Evolutionary conservation across 1,140 invertebrate genomes (phyloP).

Genomic region (Pseudomyrmex sp.): DNA sequence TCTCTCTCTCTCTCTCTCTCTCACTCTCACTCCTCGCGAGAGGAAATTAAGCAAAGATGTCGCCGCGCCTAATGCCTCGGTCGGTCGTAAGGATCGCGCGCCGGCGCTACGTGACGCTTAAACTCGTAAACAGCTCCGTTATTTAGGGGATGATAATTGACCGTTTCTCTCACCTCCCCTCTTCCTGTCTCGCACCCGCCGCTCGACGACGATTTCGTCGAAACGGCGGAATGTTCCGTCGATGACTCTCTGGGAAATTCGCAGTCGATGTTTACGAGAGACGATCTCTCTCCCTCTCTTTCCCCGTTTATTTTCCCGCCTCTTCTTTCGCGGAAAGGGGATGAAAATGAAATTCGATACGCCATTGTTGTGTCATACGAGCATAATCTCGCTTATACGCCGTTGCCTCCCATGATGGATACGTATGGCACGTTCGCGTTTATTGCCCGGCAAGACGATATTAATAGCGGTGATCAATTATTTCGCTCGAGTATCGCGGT

Average conservation of each 20-base stretch:
- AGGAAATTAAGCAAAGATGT: slow-evolving; percentile 80
- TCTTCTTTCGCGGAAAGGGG: slow-evolving; percentile 36
- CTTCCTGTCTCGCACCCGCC: background rate
- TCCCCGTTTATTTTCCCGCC: background rate
- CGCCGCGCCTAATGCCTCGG: slow-evolving; percentile 70
- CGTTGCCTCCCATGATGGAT: slow-evolving; percentile 44
- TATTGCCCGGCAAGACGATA: slow-evolving; percentile 37
- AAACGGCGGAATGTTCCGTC: slow-evolving; percentile 51
- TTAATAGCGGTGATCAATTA: slow-evolving; percentile 52
- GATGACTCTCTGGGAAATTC: slow-evolving; percentile 69
- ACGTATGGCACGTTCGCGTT: slow-evolving; percentile 21
- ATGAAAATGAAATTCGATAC: slow-evolving; percentile 65
- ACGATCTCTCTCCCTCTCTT: slow-evolving; percentile 30
- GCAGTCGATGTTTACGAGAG: slow-evolving; percentile 63
- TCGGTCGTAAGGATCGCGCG: slow-evolving; percentile 64
- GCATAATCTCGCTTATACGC: slow-evolving; percentile 55
- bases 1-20: slow-evolving; percentile 2
- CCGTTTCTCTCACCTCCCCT: slow-evolving; percentile 61
- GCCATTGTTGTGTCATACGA: slow-evolving; percentile 62
- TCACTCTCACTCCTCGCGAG: slow-evolving; percentile 60
- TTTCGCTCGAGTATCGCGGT: slow-evolving; percentile 5
- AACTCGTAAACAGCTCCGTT: slow-evolving; percentile 76
- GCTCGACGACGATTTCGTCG: slow-evolving; percentile 63
- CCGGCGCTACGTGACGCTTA: slow-evolving; percentile 51
- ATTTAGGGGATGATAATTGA: slow-evolving; percentile 79